Percentiles rank a stretch among this genome's conserved stretches.
Conservation (phyloP, 2,888 invertebrate species). For the Morpho achilles region DNA sequence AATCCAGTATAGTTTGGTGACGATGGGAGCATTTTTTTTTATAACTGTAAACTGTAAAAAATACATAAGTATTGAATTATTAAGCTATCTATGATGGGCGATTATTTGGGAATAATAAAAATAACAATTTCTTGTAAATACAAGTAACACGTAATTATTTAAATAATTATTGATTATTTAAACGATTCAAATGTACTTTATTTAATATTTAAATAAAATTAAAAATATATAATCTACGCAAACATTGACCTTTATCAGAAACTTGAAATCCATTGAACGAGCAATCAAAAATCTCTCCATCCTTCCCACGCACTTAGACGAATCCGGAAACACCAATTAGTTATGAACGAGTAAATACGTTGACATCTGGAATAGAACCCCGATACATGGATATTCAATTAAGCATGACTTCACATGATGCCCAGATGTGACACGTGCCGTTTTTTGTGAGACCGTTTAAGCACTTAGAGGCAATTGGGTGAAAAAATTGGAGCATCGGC, state of each 20-base stretch:
- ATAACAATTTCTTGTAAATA: no score
- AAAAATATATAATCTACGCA: neutral
- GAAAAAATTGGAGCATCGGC: slow-evolving; percentile 5
- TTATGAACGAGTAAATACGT: slow-evolving; percentile 7
- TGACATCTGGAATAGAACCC: slow-evolving; percentile 26
- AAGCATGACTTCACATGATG: slow-evolving; percentile 39
- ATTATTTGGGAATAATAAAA: no score
- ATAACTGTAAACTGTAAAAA: no score
- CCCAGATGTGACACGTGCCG: slow-evolving; percentile 44
- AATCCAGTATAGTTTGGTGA: no score
- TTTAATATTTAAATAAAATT: neutral
- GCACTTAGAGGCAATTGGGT: slow-evolving; percentile 13
- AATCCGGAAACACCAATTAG: slow-evolving; percentile 11
- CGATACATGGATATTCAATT: slow-evolving; percentile 55
- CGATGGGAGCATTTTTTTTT: no score
- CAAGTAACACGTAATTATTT: neutral
- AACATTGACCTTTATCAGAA: neutral
- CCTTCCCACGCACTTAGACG: slow-evolving; percentile 6
- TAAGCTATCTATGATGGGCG: no score
- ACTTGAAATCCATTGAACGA: neutral
- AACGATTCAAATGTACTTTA: neutral
- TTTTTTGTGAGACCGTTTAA: slow-evolving; percentile 19
- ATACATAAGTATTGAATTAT: no score
- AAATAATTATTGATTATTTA: slow-evolving; percentile 8
- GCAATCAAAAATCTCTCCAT: slow-evolving; percentile 6